Evolutionary conservation across 2,888 invertebrate genomes (phyloP), one percentile per base, ranked within the genome.

Genomic region (Drosophila fulvimacula): DNA sequence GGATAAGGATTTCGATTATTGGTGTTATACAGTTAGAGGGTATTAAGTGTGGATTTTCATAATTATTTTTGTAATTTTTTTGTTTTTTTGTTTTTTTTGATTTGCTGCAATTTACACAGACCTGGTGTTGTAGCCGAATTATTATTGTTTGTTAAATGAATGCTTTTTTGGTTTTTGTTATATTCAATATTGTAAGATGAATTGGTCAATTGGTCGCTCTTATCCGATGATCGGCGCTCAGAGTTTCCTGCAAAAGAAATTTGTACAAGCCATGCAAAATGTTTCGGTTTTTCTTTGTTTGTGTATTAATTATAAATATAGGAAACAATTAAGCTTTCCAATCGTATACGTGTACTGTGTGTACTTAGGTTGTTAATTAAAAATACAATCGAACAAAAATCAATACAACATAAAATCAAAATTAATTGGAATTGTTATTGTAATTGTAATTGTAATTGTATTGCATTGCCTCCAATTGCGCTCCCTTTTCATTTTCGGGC

Each of bases 111-210:
- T 86, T 88, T 90, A 86, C 88, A 92, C 92, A 91, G 91, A 92
- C 92, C 92, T 92, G 92, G 92, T 91, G 92, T 92, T 90, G 92
- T 92, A 84, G 92, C 92, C 90, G 91, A 91, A 91, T 92, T 92
- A 89, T 91, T 92, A 92, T 92, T 92, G 91, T 92, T 92, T 91
- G 91, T 91, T 91, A 92, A 92, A 91, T 91, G 91, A 91, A 91
- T 92, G 92, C 90, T 85, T 92, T 92, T 92, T 90, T 89, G 89
- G 86, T 83, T 77, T 90, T 92, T 92, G 90, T 91, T 91, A 90
- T 91, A 90, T 81, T 91, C 91, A 91, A 88, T 89, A 91, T 91
- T 91, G 90, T 89, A 91, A 79, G 91, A 92, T 90, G 91, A 91
- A 91, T 90, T 90, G 89, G 91, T 91, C 88, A 91, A 90, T 90